Percentiles rank a stretch among this genome's conserved stretches.
phyloP scores from a whole-genome alignment of 1,140 invertebrate species.

The Stratiolaelaps scimitus region DNA sequence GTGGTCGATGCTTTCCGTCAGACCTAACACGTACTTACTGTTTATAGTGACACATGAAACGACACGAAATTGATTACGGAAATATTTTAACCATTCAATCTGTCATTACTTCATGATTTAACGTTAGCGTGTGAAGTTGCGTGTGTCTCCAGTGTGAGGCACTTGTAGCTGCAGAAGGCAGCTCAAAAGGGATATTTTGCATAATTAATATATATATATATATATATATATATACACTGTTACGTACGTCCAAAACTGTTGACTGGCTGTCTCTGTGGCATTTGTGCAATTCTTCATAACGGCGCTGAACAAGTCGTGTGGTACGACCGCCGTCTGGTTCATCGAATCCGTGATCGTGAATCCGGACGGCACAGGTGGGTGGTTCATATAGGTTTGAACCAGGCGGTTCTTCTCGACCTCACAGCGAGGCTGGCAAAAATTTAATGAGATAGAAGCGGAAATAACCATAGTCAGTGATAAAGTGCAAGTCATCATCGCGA shows the following conservation, averaged over 20 bases:
- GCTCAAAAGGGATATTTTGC: no score
- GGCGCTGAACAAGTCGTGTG: background rate
- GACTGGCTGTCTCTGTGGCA: slow-evolving; percentile 35
- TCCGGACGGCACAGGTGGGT: slow-evolving; percentile 30
- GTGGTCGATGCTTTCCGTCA: slow-evolving; percentile 74
- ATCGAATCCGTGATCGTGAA: slow-evolving; percentile 28
- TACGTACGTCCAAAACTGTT: slow-evolving; percentile 41
- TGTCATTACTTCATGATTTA: slow-evolving; percentile 11
- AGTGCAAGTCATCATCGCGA: no score
- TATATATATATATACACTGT: background rate
- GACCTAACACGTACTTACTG: slow-evolving; percentile 39
- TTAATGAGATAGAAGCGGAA: no score
- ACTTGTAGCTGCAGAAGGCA: no score
- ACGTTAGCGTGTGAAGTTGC: no score
- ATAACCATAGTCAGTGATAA: no score
- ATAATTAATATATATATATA: no score
- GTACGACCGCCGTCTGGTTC: slow-evolving; percentile 33
- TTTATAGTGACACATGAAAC: slow-evolving; percentile 29
- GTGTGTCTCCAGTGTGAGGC: no score
- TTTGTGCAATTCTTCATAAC: slow-evolving; percentile 31
- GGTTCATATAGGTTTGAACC: background rate
- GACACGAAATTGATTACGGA: background rate
- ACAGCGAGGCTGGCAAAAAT: slow-evolving; percentile 30
- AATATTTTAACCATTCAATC: slow-evolving; percentile 2
- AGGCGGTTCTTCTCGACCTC: slow-evolving; percentile 1